Conservation (phyloP, 2,797 vertebrate species). For the Ceryle rudis region DNA sequence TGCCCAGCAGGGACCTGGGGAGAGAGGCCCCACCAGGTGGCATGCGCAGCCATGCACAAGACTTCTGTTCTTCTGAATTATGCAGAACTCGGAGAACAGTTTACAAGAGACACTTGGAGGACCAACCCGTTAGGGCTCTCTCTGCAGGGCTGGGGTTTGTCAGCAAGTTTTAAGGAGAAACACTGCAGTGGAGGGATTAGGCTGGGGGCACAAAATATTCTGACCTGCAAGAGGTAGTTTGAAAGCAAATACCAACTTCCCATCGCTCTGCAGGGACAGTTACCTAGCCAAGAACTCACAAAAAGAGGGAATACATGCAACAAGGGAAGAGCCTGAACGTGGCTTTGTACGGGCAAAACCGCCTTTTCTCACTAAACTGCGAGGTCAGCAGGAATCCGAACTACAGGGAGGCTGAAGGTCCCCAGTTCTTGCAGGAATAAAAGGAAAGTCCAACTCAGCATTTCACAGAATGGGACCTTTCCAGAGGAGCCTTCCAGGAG, state of each 20-base stretch:
- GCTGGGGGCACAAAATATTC: not conserved
- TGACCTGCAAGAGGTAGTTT: not conserved
- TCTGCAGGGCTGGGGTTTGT: not conserved
- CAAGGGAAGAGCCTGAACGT: not conserved
- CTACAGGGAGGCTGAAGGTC: not conserved
- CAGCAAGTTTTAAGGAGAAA: not conserved
- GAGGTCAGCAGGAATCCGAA: not conserved
- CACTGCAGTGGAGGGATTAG: not conserved
- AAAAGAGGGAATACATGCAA: not conserved
- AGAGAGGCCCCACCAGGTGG: not conserved
- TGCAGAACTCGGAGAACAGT: not conserved
- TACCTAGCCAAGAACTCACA: not conserved
- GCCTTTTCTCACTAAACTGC: not conserved
- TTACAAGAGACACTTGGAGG: not conserved
- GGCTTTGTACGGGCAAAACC: not conserved
- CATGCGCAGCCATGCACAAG: not conserved
- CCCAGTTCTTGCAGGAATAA: not conserved
- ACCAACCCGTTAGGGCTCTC: not conserved
- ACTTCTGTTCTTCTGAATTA: not conserved
- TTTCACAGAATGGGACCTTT: not conserved
- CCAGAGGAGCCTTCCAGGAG: not conserved
- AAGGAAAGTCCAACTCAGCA: not conserved
- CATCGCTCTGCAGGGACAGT: not conserved
- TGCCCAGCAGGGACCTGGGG: not conserved
- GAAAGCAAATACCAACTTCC: not conserved